A percentile compares a stretch with the other conserved stretches of the same genome.
Evolutionary conservation across 2,113 vertebrate genomes (phyloP).

Genomic region (Brienomyrus longianalis): DNA sequence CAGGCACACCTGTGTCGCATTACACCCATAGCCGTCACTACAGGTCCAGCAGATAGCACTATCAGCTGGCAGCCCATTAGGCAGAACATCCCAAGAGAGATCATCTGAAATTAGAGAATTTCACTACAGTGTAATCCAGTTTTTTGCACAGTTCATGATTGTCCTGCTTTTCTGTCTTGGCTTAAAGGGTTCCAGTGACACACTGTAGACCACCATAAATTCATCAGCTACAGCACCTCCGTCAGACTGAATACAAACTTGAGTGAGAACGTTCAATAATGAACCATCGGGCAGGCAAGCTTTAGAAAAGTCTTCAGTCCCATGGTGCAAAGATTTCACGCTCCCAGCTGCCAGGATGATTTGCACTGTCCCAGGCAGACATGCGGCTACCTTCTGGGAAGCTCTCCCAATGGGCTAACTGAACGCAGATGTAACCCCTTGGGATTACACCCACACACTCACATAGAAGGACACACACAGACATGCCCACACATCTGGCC

Average conservation of each 20-base stretch:
- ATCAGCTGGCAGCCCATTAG: slow-evolving; percentile 53
- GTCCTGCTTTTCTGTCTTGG: neutral
- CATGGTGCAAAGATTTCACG: slow-evolving; percentile 85
- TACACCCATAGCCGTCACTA: slow-evolving; percentile 54
- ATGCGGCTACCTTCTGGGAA: slow-evolving; percentile 76
- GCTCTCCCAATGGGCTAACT: slow-evolving; percentile 68
- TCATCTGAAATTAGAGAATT: neutral
- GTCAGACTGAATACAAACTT: slow-evolving; percentile 66
- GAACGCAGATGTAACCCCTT: slow-evolving; percentile 60
- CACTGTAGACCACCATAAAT: slow-evolving; percentile 51
- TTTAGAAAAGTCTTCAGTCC: slow-evolving; percentile 48
- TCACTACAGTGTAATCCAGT: neutral
- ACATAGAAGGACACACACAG: slow-evolving; percentile 15
- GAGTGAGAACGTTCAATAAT: slow-evolving; percentile 59
- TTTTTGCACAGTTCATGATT: neutral
- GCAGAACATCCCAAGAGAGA: slow-evolving; percentile 5
- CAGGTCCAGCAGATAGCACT: slow-evolving; percentile 53
- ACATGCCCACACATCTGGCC: slow-evolving; percentile 14
- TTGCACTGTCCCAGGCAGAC: slow-evolving; percentile 70
- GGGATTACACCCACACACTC: neutral
- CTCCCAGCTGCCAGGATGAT: slow-evolving; percentile 83
- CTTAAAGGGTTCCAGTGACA: neutral
- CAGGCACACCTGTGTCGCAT: slow-evolving; percentile 80
- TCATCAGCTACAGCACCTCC: slow-evolving; percentile 59
- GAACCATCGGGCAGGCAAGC: slow-evolving; percentile 56